Conservation (phyloP, 2,113 vertebrate genomes). For the Psilopsiagon aurifrons region DNA sequence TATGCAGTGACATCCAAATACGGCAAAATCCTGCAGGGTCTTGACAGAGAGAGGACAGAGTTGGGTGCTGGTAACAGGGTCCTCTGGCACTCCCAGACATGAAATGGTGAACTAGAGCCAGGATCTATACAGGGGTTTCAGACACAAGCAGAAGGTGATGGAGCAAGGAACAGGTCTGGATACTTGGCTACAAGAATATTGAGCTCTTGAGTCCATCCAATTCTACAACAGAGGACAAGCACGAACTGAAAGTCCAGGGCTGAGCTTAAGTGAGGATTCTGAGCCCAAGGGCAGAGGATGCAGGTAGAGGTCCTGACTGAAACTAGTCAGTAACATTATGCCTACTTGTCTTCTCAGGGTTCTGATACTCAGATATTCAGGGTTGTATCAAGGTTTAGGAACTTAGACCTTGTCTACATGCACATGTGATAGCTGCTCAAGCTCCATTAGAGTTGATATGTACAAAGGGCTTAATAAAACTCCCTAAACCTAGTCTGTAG, state of each 20-base stretch:
- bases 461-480: background rate
- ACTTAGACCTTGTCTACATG: background rate
- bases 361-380: background rate
- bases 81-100: background rate
- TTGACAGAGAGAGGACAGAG: background rate
- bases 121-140: background rate
- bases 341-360: background rate
- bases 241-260: background rate
- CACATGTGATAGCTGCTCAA: background rate
- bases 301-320: fast-evolving
- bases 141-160: background rate
- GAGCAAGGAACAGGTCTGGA: background rate
- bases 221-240: fast-evolving
- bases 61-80: background rate
- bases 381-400: background rate
- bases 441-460: background rate
- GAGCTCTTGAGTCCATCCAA: background rate
- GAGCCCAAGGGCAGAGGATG: background rate
- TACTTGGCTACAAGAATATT: fast-evolving
- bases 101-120: background rate
- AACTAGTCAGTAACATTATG: background rate
- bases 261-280: background rate
- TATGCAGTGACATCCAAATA: background rate
- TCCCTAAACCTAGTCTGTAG: background rate
- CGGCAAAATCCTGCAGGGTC: background rate